Percentiles rank a stretch among this genome's conserved stretches.
Evolutionary conservation across 2,888 invertebrate species (phyloP).

Genomic region (Protodeltote pygarga): DNA sequence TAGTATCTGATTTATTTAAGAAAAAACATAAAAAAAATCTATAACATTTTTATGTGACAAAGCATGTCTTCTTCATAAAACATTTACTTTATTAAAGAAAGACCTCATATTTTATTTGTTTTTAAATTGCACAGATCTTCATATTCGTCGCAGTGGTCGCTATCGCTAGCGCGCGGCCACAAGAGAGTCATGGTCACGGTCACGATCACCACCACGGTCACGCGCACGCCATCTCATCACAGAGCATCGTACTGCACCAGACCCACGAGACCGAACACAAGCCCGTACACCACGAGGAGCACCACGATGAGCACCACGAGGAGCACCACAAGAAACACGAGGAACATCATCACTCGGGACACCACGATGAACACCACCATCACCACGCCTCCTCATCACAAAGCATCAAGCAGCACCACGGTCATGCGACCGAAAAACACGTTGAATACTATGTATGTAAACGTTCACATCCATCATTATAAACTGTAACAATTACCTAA

Average conservation of each 20-base stretch:
- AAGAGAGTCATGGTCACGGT: constrained; percentile 29
- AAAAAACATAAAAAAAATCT: background rate
- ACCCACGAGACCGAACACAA: constrained; percentile 33
- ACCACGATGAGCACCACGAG: constrained; percentile 6
- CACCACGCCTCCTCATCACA: constrained; percentile 22
- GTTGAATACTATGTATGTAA: too few species aligned
- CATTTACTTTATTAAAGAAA: too few species aligned
- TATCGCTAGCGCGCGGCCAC: constrained; percentile 35
- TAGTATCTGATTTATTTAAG: background rate
- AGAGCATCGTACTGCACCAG: constrained; percentile 60
- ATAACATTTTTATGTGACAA: background rate
- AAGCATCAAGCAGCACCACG: constrained; percentile 25
- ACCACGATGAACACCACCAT: constrained; percentile 17
- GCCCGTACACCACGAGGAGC: constrained; percentile 6
- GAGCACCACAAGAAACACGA: constrained; percentile 1
- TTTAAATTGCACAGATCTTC: constrained; percentile 12
- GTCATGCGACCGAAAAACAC: constrained; percentile 29
- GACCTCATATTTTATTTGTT: too few species aligned
- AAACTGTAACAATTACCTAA: too few species aligned
- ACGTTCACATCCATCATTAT: too few species aligned
- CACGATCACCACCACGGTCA: constrained; percentile 33
- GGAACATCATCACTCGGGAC: background rate
- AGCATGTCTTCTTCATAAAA: background rate
- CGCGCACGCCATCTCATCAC: constrained; percentile 55
- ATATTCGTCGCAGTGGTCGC: constrained; percentile 23